Conservation (phyloP, 2,113 vertebrate species). For the Perccottus glenii region DNA sequence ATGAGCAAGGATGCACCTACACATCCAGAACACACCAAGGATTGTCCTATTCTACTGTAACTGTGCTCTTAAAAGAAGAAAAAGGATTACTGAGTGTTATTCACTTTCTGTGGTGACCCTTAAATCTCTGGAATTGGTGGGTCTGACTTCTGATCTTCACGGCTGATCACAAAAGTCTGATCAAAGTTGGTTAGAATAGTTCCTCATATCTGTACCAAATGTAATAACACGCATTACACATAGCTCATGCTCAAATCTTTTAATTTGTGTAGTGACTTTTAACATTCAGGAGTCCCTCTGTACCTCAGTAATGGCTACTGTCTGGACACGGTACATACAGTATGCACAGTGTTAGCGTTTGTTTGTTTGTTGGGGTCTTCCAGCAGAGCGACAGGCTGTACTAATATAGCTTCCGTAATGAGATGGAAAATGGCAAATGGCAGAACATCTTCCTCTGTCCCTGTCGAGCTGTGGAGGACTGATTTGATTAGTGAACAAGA, state of each 20-base stretch:
- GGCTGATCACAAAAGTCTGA: too few species aligned
- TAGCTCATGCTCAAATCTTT: conserved; percentile 21
- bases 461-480: neutral
- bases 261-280: neutral
- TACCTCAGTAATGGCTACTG: conserved; percentile 24
- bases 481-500: conserved; percentile 33
- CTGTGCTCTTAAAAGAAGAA: too few species aligned
- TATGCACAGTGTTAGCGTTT: conserved; percentile 38
- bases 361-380: conserved; percentile 48
- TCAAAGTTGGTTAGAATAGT: conserved; percentile 4
- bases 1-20: too few species aligned
- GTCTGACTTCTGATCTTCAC: conserved; percentile 27
- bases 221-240: conserved; percentile 16
- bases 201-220: conserved; percentile 24
- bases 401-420: conserved; percentile 59
- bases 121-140: neutral
- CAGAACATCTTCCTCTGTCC: conserved; percentile 30
- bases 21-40: too few species aligned
- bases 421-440: conserved; percentile 50
- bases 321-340: conserved; percentile 28
- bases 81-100: too few species aligned
- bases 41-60: too few species aligned
- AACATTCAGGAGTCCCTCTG: neutral
- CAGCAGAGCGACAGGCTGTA: conserved; percentile 33
- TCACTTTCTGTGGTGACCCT: conserved; percentile 3